A percentile compares a stretch with the other conserved stretches of the same genome.
These are phyloP conservation scores for Tupaia tana DNA, from an alignment of 2,113 vertebrate species.

Conservation along the genomic window DNA sequence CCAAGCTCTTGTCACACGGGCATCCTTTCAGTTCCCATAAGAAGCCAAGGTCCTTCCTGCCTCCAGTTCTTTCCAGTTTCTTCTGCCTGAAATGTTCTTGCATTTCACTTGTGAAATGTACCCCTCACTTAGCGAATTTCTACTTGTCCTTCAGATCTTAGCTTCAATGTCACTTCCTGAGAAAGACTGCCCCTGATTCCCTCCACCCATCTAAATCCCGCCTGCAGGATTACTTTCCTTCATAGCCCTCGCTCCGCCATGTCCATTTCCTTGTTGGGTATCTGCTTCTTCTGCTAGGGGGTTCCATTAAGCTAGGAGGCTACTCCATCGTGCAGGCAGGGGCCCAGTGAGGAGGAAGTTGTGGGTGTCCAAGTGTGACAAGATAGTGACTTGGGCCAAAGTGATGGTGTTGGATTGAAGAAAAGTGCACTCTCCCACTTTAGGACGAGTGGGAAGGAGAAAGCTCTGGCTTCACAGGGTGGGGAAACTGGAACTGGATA, in stretches of 20 bases:
- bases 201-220: neutral
- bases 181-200: neutral
- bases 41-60: neutral
- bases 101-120: neutral
- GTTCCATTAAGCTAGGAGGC: neutral
- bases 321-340: neutral
- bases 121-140: neutral
- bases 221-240: accelerated
- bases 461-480: neutral
- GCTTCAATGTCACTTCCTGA: neutral
- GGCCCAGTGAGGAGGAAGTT: neutral
- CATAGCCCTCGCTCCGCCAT: neutral
- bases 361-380: neutral
- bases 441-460: neutral
- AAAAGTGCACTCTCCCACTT: neutral
- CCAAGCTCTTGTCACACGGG: neutral
- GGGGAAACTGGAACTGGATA: neutral
- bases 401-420: neutral
- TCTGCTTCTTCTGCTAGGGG: neutral
- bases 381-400: neutral
- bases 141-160: neutral
- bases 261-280: neutral
- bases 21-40: neutral
- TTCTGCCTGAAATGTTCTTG: neutral
- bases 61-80: neutral